Base-by-base conservation (phyloP, 2,113 vertebrate species). In the Trichomycterus rosablanca region DNA sequence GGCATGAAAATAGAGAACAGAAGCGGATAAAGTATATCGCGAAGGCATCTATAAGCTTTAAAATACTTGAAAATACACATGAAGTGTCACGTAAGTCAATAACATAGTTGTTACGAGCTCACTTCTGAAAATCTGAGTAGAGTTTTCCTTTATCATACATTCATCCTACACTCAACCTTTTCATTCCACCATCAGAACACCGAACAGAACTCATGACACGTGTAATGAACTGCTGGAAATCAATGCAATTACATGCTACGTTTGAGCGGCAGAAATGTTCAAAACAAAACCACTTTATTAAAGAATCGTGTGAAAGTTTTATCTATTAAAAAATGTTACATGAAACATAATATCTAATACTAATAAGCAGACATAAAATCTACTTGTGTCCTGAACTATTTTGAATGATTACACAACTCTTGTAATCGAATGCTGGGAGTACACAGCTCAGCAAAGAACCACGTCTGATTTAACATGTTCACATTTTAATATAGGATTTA, bases 31-130 rank as follows among this genome's bases (percentile, higher is more conserved):
- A 60, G 7, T 44, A 11, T 43, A 58, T 59, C 64, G 59, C 56
- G 67, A 74, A 74, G 68, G 72, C 72, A 67, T 70, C 72, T 67
- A 74, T 34, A 67, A 74, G 68, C 67, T 40, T 71, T 63, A 64
- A 67, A 66, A 67, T 59, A 63, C 59, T 67, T 51, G 54, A 55
- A 65, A 74, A 63, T 52, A 52, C 68, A 71, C 59, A 59, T 24
- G n/a, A 63, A 74, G 64, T 59, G 16, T 67, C 68, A 70, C 72
- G 67, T n/a, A 65, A 70, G 62, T 74, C 72, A 59, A 67, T 71
- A 71, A 45, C 55, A 72, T 61, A 15, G 42, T 67, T 59, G 46
- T 52, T 60, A 67, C 69, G 62, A 71, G 40, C 70, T 34, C 53
- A 10, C 46, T 19, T 66, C 51, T 28, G 44, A 52, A 63, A 39